Evolutionary conservation across 2,888 invertebrate species (phyloP).

Genomic region (Gortyna flavago): DNA sequence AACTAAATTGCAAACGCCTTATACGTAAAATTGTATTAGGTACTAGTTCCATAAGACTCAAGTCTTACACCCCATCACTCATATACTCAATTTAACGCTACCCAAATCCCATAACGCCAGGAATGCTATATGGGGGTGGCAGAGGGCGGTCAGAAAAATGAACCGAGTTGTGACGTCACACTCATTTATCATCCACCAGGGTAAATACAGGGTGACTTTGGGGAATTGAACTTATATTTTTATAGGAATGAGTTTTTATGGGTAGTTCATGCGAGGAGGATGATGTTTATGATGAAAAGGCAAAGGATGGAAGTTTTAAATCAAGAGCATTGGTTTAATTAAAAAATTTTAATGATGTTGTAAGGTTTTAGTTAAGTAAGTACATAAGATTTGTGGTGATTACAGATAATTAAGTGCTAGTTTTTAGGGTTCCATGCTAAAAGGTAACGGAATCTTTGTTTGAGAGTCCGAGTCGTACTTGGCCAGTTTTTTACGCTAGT

Average conservation of each 20-base stretch:
- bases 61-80: constrained; percentile 55
- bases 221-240: constrained; percentile 64
- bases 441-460: too few relatives aligned
- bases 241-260: constrained; percentile 46
- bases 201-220: constrained; percentile 63
- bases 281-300: constrained; percentile 2
- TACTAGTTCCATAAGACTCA: constrained; percentile 21
- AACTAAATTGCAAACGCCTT: neutral
- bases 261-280: neutral
- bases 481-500: too few relatives aligned
- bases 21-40: neutral
- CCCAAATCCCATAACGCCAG: constrained; percentile 64
- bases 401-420: neutral
- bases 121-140: constrained; percentile 44
- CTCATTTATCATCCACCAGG: constrained; percentile 70
- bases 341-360: too few relatives aligned
- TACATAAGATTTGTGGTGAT: neutral
- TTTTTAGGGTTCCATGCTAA: neutral
- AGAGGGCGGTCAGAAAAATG: constrained; percentile 67
- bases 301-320: neutral
- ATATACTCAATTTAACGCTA: constrained; percentile 64
- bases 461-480: too few relatives aligned
- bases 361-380: neutral
- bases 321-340: neutral
- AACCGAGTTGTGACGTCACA: constrained; percentile 66